Evolutionary conservation across 2,113 vertebrate genomes (phyloP), one percentile per base, ranked within the genome.

Genomic region (Chloroceryle aenea): DNA sequence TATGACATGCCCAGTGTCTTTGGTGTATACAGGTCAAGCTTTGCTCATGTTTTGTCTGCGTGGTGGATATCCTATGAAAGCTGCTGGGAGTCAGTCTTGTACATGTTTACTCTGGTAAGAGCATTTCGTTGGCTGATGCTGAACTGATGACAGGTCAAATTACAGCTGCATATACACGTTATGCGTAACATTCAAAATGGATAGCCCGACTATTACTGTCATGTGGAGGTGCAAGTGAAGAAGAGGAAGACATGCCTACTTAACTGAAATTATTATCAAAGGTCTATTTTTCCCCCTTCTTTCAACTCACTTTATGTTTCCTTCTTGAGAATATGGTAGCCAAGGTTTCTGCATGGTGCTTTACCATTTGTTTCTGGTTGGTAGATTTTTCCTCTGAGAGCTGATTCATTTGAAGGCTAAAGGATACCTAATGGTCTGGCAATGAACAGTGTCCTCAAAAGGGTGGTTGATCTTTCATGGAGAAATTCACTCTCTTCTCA

Each of bases 121-220:
- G 36, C 2, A 0, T 11, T 48, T 52, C 23, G 2, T 78, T 52
- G 23, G n/a, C n/a, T 0, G 0, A 1, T 62, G 38, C 47, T 72
- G 55, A 68, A 45, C 18, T 74, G 36, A 7, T 3, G n/a, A 2
- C 56, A 64, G 48, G 72, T 86, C 29, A 45, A 74, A 71, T 17
- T 22, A 32, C 23, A 73, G 42, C 72, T 91, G 68, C 56, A 53
- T 45, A 53, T 15, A 40, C 64, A 30, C 21, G 2, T 29, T 43
- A 6, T 0, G 1, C 4, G 1, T 32, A 52, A 34, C 18, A 15
- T 53, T 76, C 13, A 56, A 47, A 69, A 73, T n/a, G 32, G 25
- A 22, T 50, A 52, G 42, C 55, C 9, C 14, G 32, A 1, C 25
- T 83, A 3, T 17, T 42, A 18, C 7, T 14, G 30, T 34, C 17